A percentile compares a stretch with the other conserved stretches of the same genome.
Conservation (phyloP, 2,797 vertebrate species). For the Sylvilagus floridanus region DNA sequence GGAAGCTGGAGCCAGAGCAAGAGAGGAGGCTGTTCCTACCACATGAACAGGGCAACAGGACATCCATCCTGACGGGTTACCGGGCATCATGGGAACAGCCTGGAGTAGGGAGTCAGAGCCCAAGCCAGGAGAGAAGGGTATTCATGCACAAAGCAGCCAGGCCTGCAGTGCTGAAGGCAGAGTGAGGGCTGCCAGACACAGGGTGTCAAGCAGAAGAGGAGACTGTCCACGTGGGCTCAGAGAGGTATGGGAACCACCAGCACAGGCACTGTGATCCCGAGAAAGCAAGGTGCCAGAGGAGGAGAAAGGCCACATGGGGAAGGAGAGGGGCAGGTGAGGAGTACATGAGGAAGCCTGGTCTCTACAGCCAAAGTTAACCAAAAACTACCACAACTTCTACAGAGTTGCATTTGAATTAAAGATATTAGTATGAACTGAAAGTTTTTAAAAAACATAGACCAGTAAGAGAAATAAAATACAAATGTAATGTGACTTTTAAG, state of each 20-base stretch:
- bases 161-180: neutral
- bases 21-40: neutral
- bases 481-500: slow-evolving; percentile 7
- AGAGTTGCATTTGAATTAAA: slow-evolving; percentile 9
- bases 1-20: neutral
- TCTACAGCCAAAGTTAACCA: slow-evolving; percentile 26
- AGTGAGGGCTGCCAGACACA: neutral
- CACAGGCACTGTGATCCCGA: neutral
- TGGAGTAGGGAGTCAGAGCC: neutral
- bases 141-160: neutral
- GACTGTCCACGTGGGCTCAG: too few species aligned
- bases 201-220: slow-evolving; percentile 3
- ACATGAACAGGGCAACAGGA: neutral
- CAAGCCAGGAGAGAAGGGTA: neutral
- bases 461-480: slow-evolving; percentile 14
- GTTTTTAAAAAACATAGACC: slow-evolving; percentile 13
- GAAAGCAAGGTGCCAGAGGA: slow-evolving; percentile 43
- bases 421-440: neutral
- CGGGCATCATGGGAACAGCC: neutral
- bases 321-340: neutral
- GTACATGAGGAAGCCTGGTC: neutral
- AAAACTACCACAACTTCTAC: neutral
- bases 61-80: neutral
- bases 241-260: neutral
- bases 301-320: neutral